These are phyloP conservation scores for Epiblema foenella DNA, from an alignment of 2,888 invertebrate species.

Conservation along the genomic window DNA sequence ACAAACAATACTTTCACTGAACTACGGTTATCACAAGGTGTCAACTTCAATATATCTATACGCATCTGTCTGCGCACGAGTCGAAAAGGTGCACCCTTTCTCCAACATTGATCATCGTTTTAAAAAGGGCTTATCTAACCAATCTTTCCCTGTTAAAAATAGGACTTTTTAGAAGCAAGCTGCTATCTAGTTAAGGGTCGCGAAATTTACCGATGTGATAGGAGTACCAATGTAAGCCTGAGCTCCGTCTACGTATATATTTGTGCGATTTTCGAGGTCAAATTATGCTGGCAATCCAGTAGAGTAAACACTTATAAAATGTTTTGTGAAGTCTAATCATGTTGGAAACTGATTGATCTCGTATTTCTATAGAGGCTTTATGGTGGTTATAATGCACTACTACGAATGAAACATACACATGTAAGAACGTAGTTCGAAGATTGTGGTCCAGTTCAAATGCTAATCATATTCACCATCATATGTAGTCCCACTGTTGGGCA, in stretches of 20 bases:
- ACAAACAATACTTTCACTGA: constrained; percentile 16
- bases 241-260: not conserved
- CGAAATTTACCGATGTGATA: no score
- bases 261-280: not conserved
- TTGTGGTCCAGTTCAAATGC: not conserved
- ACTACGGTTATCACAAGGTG: constrained; percentile 12
- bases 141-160: not conserved
- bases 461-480: no score
- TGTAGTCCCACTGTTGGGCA: no score
- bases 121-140: not conserved
- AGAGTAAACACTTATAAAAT: not conserved
- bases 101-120: constrained; percentile 1
- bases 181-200: no score
- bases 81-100: constrained; percentile 15
- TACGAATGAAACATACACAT: no score
- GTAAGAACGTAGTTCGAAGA: no score
- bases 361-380: not conserved
- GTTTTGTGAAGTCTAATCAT: not conserved
- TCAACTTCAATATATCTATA: constrained; percentile 12
- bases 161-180: not conserved
- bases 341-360: constrained; percentile 1
- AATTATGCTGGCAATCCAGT: not conserved
- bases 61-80: constrained; percentile 13
- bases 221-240: not conserved
- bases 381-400: no score